These are phyloP conservation scores for Opisthocomus hoazin DNA, from an alignment of 2,113 vertebrate species.

Conservation along the genomic window DNA sequence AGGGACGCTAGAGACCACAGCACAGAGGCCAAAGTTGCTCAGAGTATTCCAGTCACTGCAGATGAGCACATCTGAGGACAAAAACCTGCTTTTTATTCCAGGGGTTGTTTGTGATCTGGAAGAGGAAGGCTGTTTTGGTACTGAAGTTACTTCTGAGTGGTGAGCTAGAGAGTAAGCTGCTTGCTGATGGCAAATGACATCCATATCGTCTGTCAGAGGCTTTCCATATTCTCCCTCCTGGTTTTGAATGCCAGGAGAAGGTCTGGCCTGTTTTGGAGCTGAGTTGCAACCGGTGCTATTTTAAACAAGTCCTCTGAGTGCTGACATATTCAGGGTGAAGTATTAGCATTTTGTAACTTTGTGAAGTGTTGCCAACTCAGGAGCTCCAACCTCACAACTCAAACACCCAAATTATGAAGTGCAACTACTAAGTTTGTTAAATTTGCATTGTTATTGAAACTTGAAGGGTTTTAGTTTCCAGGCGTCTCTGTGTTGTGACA, in stretches of 20 bases:
- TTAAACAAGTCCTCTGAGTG: background rate
- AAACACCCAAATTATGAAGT: background rate
- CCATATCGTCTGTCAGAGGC: accelerated
- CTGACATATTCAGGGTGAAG: background rate
- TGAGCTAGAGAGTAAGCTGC: background rate
- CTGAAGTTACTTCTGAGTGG: background rate
- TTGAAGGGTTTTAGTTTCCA: background rate
- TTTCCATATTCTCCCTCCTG: background rate
- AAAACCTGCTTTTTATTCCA: background rate
- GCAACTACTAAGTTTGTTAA: background rate
- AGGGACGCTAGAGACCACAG: background rate
- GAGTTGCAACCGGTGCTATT: background rate
- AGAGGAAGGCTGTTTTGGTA: background rate
- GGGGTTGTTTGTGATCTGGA: background rate
- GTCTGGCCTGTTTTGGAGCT: background rate
- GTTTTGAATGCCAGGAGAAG: background rate
- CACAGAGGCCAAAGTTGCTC: background rate
- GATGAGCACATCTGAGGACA: background rate
- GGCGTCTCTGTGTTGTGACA: background rate
- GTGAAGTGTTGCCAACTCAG: background rate
- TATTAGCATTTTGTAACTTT: background rate
- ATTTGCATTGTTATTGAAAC: background rate
- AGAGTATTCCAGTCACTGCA: background rate
- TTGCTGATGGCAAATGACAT: background rate
- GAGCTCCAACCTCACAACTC: background rate